phyloP scores from a whole-genome alignment of 92 coral and sea anemone genomes.

The Siderastrea radians region DNA sequence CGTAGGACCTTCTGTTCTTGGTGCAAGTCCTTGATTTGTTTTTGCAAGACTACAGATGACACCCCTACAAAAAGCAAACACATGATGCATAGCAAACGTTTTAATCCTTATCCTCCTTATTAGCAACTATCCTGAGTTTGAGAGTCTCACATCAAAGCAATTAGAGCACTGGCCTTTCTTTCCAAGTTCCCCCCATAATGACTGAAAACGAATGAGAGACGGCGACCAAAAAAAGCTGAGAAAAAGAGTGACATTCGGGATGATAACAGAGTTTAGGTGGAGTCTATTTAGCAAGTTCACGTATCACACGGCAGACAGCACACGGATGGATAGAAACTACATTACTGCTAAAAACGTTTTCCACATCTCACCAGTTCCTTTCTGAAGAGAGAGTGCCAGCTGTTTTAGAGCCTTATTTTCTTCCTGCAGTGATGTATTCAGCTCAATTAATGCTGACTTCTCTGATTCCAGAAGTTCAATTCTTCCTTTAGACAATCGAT shows the following conservation, averaged over 20 bases:
- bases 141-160: no score
- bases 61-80: constrained; percentile 43
- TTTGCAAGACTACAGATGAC: constrained; percentile 82
- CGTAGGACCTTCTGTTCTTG: constrained; percentile 84
- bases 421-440: constrained; percentile 84
- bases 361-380: constrained; percentile 65
- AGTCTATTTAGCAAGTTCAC: background rate
- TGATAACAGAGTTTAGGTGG: no score
- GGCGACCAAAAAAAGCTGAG: no score
- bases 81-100: background rate
- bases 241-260: no score
- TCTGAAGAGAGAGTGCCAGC: constrained; percentile 81
- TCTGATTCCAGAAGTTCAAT: constrained; percentile 83
- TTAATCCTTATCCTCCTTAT: no score
- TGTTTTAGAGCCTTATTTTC: constrained; percentile 94
- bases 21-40: constrained; percentile 88
- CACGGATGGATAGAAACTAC: no score
- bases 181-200: no score
- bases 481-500: constrained; percentile 60
- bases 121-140: no score
- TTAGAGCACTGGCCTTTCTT: no score
- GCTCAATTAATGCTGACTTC: constrained; percentile 83
- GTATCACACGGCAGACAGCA: background rate
- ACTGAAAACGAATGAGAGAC: no score
- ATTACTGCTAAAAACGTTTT: background rate